Conservation (phyloP, 2,888 invertebrate genomes). For the Creontiades dilutus region DNA sequence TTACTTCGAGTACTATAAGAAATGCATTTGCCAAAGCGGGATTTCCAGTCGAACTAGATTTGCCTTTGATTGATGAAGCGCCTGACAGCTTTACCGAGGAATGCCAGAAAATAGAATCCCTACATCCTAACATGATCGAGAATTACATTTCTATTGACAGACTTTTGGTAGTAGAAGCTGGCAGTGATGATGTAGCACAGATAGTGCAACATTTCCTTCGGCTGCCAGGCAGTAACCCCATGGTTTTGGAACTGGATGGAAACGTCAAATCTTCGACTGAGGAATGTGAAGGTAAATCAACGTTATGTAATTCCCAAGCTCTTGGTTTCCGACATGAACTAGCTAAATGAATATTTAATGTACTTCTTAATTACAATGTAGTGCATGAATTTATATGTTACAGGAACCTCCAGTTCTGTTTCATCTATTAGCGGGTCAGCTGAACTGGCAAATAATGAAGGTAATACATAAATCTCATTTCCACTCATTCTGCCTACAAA, state of each 20-base stretch:
- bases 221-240: neutral
- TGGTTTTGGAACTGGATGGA: neutral
- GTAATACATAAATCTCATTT: too few species aligned
- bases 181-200: neutral
- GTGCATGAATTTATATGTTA: too few species aligned
- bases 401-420: too few species aligned
- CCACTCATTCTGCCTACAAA: too few species aligned
- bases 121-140: neutral
- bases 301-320: too few species aligned
- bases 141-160: neutral
- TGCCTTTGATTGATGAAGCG: neutral
- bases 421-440: too few species aligned
- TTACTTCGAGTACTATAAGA: neutral
- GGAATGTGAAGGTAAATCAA: neutral
- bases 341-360: too few species aligned
- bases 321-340: too few species aligned
- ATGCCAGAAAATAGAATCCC: neutral
- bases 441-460: too few species aligned
- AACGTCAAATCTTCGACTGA: neutral
- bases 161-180: neutral
- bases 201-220: neutral
- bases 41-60: neutral
- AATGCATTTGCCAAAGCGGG: neutral
- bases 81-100: neutral
- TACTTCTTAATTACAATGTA: too few species aligned